These are phyloP conservation scores for Apamea sordens DNA, from an alignment of 2,888 invertebrate species.

Conservation along the genomic window DNA sequence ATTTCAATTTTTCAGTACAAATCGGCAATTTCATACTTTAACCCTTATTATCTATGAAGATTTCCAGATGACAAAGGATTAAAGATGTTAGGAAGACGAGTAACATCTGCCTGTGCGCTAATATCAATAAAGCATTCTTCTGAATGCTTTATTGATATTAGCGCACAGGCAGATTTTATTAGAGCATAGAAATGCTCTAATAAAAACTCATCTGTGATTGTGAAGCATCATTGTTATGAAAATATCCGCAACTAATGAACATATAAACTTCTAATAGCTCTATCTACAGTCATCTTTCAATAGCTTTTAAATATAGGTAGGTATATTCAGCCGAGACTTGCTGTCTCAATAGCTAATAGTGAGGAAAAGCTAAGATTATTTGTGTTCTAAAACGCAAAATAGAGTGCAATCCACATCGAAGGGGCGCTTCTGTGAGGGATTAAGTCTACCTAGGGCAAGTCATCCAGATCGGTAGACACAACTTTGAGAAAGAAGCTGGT, in stretches of 20 bases:
- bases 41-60: not conserved
- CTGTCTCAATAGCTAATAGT: not conserved
- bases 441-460: too few species aligned
- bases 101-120: slow-evolving; percentile 15
- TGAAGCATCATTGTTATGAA: slow-evolving; percentile 11
- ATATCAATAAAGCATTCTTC: slow-evolving; percentile 45
- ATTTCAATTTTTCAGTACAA: too few species aligned
- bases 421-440: not conserved
- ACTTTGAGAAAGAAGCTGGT: too few species aligned
- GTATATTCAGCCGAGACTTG: not conserved
- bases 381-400: not conserved
- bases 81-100: not conserved
- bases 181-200: too few species aligned
- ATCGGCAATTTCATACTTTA: too few species aligned
- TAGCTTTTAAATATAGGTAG: not conserved
- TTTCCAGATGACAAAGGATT: not conserved
- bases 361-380: not conserved
- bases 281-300: not conserved
- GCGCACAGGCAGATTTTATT: too few species aligned
- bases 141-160: too few species aligned
- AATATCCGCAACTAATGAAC: slow-evolving; percentile 25
- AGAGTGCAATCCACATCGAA: not conserved
- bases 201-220: slow-evolving; percentile 16
- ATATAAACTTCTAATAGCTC: not conserved
- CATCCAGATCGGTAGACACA: too few species aligned